Percentiles rank a stretch among this genome's conserved stretches.
These are phyloP conservation scores for Aphelinus certus DNA, from an alignment of 1,140 invertebrate genomes.

Conservation along the genomic window DNA sequence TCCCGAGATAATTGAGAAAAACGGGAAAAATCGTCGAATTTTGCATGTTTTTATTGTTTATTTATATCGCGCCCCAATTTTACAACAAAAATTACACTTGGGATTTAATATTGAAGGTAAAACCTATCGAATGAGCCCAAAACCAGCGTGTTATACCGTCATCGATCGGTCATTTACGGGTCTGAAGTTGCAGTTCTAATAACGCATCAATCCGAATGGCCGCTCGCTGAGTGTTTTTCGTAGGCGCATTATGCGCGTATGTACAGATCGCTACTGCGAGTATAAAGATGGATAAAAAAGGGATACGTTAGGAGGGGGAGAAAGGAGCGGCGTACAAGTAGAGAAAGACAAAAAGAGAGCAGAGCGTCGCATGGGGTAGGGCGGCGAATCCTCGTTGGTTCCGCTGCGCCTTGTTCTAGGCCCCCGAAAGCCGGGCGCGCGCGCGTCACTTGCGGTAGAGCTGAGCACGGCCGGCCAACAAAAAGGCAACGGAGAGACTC, in stretches of 20 bases:
- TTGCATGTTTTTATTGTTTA: no score
- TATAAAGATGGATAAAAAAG: conserved; percentile 10
- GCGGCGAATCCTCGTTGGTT: no score
- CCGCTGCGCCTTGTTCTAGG: conserved; percentile 15
- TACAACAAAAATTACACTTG: no score
- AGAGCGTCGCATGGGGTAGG: no score
- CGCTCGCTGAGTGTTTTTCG: conserved; percentile 13
- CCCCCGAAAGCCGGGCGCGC: conserved; percentile 39
- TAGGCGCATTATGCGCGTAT: neutral
- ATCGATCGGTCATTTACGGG: no score
- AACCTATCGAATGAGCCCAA: no score
- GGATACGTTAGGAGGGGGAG: conserved; percentile 2
- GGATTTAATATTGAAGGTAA: no score
- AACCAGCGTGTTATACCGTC: no score
- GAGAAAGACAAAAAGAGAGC: conserved; percentile 27
- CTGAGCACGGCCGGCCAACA: conserved; percentile 33
- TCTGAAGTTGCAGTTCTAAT: no score
- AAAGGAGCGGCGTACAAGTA: conserved; percentile 7
- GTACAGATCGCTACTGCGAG: conserved; percentile 18
- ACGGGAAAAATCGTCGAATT: no score
- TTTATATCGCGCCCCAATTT: no score
- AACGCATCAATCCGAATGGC: neutral
- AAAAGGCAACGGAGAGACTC: conserved; percentile 40
- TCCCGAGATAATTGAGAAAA: no score
- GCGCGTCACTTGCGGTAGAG: conserved; percentile 19